These are phyloP conservation scores for Alfaro cultratus DNA, from an alignment of 2,797 vertebrate genomes.

Conservation along the genomic window DNA sequence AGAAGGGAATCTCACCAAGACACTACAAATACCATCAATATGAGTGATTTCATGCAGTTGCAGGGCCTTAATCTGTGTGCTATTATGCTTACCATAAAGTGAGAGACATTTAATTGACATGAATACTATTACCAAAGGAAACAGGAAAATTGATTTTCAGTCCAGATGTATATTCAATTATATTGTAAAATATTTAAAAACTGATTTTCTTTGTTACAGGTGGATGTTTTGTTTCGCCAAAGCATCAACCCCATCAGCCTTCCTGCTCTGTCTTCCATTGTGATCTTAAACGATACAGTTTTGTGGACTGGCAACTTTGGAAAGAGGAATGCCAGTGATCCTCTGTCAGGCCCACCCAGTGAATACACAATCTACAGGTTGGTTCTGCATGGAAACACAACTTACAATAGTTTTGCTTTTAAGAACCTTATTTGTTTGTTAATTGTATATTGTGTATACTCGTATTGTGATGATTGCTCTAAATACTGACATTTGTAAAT, in stretches of 20 bases:
- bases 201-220: slow-evolving; percentile 70
- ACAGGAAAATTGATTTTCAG: background rate
- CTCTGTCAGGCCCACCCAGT: slow-evolving; percentile 84
- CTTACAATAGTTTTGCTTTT: background rate
- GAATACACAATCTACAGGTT: slow-evolving; percentile 96
- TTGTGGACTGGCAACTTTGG: slow-evolving; percentile 97
- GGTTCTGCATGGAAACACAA: slow-evolving; percentile 9
- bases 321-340: slow-evolving; percentile 87
- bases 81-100: too few relatives aligned
- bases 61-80: background rate
- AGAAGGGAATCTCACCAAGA: background rate
- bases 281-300: slow-evolving; percentile 92
- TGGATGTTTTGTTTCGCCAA: slow-evolving; percentile 85
- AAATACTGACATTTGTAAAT: background rate
- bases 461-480: background rate
- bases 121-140: background rate
- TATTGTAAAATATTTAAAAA: background rate
- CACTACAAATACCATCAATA: background rate
- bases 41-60: background rate
- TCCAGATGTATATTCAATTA: too few relatives aligned
- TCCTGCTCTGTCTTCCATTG: slow-evolving; percentile 90
- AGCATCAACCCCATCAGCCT: slow-evolving; percentile 82
- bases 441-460: background rate
- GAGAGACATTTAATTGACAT: too few relatives aligned
- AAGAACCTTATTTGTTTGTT: background rate